Evolutionary conservation across 2,888 invertebrate genomes (phyloP), one percentile per base, ranked within the genome.

Genomic region (Drosophila nigritarsus): DNA sequence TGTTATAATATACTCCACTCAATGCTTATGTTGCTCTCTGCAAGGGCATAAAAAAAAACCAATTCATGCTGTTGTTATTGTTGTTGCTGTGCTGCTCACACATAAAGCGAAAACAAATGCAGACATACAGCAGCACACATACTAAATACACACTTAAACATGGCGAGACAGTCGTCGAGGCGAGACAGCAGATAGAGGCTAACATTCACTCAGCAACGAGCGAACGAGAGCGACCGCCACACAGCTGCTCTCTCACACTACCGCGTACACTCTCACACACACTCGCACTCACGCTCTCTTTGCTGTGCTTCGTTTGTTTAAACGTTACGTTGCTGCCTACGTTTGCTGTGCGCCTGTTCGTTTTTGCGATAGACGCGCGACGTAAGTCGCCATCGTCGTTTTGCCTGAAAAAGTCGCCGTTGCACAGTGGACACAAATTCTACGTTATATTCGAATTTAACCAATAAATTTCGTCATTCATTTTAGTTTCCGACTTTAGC

Each of bases 291-390:
- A 53, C 32, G 29, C 38, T 38, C 54, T 34, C 38, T 27, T 36
- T 56, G 38, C 49, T 42, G 62, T 59, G 20, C 30, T 50, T 56
- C 24, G 50, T 27, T 51, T 65, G 69, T 61, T 48, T 55, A 56
- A 66, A 58, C 38, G 20, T 55, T 38, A 58, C 24, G 40, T 63
- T 49, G 50, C 71, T 60, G 53, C 74, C 75, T 9, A 6, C 13
- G 36, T 32, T 64, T 65, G 55, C 89, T 92, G 91, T 36, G 81
- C 75, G 82, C 92, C 92, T 92, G 90, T 90, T 92, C 72, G 73
- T 87, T 90, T 91, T 92, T 91, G 92, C 92, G 92, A 92, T 92
- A 92, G 92, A 92, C 92, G 92, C 91, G 92, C 92, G 91, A 91
- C 92, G 86, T 90, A 88, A 85, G 90, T 86, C 89, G 89, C 87